Conservation (phyloP, 2,888 invertebrate species). For the Nymphalis urticae region DNA sequence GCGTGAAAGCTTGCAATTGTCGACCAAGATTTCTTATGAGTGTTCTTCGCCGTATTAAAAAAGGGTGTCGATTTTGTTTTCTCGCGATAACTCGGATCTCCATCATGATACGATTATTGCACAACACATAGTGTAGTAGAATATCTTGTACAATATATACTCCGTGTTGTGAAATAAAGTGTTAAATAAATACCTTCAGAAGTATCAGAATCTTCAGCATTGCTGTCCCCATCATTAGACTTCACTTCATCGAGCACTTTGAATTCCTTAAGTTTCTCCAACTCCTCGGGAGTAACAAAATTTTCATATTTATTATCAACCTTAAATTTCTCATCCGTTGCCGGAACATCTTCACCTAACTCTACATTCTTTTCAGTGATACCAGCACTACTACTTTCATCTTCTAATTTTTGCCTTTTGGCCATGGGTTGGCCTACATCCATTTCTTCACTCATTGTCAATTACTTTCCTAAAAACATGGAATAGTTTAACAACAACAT, state of each 20-base stretch:
- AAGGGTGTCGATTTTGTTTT: no score
- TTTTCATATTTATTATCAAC: slow-evolving; percentile 52
- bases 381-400: background rate
- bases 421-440: slow-evolving; percentile 45
- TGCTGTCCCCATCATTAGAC: slow-evolving; percentile 70
- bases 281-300: slow-evolving; percentile 57
- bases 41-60: no score
- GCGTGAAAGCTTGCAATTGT: no score
- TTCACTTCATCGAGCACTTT: slow-evolving; percentile 73
- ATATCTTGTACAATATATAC: no score
- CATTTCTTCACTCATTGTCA: slow-evolving; percentile 35
- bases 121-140: background rate
- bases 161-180: background rate
- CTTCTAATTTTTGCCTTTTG: slow-evolving; percentile 53
- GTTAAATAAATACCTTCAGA: slow-evolving; percentile 56
- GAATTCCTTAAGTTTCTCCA: slow-evolving; percentile 67
- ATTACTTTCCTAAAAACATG: slow-evolving; percentile 38
- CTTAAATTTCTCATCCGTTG: slow-evolving; percentile 35
- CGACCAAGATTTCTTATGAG: no score
- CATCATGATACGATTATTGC: background rate
- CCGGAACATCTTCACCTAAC: slow-evolving; percentile 42
- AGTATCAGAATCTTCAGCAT: slow-evolving; percentile 60
- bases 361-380: slow-evolving; percentile 28
- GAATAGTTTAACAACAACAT: background rate
- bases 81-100: no score